A percentile compares a stretch with the other conserved stretches of the same genome.
Evolutionary conservation across 2,797 vertebrate species (phyloP).

Genomic region (Hippocampus kuda): DNA sequence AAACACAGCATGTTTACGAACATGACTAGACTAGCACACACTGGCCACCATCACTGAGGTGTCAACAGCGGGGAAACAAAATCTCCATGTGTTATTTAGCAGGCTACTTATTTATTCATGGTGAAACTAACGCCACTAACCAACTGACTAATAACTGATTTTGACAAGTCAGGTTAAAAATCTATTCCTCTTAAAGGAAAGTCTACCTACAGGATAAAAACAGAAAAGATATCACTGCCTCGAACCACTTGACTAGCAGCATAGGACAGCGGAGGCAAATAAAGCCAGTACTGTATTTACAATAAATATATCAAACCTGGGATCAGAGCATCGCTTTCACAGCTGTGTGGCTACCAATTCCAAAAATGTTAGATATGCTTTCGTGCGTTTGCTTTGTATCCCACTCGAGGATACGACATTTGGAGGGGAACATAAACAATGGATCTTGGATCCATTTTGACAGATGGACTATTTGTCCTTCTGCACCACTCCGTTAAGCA

Average conservation of each 20-base stretch:
- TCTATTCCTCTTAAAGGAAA: not conserved
- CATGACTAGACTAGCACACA: no score
- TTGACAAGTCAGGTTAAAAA: constrained; percentile 9
- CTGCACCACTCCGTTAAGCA: constrained; percentile 25
- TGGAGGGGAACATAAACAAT: constrained; percentile 49
- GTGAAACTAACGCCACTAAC: not conserved
- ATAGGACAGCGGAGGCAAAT: constrained; percentile 31
- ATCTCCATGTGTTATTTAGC: not conserved
- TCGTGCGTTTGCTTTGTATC: constrained; percentile 42
- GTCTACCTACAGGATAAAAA: constrained; percentile 25
- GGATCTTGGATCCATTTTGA: constrained; percentile 29
- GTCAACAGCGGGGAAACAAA: not conserved
- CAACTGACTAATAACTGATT: constrained; percentile 5
- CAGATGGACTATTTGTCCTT: constrained; percentile 5
- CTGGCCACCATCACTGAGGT: no score
- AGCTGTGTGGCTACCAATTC: constrained; percentile 56
- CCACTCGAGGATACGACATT: constrained; percentile 40
- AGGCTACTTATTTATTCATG: not conserved
- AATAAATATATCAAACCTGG: constrained; percentile 50
- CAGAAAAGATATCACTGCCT: constrained; percentile 24
- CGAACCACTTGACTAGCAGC: constrained; percentile 11
- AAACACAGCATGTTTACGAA: no score
- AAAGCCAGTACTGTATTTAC: constrained; percentile 50
- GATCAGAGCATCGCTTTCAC: constrained; percentile 51
- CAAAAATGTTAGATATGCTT: constrained; percentile 61